Base-by-base conservation (phyloP, 2,888 invertebrate genomes). In the Stenotaenia linearis region DNA sequence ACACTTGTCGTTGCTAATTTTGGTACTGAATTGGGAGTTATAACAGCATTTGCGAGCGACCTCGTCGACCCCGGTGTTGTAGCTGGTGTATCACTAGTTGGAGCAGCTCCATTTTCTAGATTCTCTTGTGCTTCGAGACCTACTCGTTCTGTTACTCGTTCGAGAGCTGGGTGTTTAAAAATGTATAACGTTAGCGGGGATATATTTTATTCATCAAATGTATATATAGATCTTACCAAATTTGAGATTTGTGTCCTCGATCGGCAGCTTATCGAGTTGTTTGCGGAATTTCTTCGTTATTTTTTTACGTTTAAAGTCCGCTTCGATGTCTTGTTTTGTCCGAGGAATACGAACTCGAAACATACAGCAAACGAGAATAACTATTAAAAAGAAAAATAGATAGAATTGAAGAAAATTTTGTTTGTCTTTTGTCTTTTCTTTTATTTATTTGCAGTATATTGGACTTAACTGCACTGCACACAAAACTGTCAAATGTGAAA, bases 321-420 rank as follows among this genome's bases (percentile, higher is more conserved):
- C 96, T 86, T 96, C 96, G 82, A 97, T 97, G 87, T 97, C 96
- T 86, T 96, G 96, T 86, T 96, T 96, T 0, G 97, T 97, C 79
- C 97, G 89, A 0, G 97, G 97, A 82, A 97, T 93, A 45, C 97
- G 91, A 86, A 96, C 94, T 82, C 93, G 92, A 84, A 95, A 90
- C 85, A 96, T 95, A 85, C 96, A 97, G 86, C 96, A 97, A 79
- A 96, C 88, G 84, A 95, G 90, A 82, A 96, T 91, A 81, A 93
- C 95, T 95, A 85, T 0, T 87, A 87, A n/a, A 78, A 61, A 78
- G 30, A 75, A 30, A 75, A 75, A 75, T 7, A 28, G 28, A 35
- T 28, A 2, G 69, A 69, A 12, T 56, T 23, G 21, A 56, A 61
- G 18, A 5, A 37, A 37, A 37, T 37, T 56, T 18, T 6, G 50